Percentiles rank a stretch among this genome's conserved stretches.
Conservation (phyloP, 2,797 vertebrate genomes). For the Sylvia borin region DNA sequence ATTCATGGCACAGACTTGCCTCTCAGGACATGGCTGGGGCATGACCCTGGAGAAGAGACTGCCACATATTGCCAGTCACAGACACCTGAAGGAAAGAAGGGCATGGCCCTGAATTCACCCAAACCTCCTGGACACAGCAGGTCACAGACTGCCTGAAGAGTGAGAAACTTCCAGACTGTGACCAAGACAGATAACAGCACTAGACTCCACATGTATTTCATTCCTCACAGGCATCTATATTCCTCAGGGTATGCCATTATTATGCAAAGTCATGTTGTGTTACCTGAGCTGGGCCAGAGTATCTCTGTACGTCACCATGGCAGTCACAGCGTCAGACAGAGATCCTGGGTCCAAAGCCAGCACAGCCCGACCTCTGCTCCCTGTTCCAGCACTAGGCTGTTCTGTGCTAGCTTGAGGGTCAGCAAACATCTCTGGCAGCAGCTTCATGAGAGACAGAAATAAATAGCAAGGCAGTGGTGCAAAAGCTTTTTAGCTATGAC, state of each 20-base stretch:
- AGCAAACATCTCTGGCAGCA: not conserved
- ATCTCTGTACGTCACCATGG: not conserved
- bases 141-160: not conserved
- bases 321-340: not conserved
- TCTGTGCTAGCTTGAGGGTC: constrained; percentile 17
- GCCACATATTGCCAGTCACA: not conserved
- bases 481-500: not conserved
- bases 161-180: not conserved
- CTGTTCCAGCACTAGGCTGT: constrained; percentile 5
- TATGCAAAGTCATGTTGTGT: not conserved
- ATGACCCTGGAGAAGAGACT: not conserved
- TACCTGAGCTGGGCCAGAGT: not conserved
- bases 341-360: not conserved
- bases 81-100: not conserved
- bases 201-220: not conserved
- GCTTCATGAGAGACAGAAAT: not conserved
- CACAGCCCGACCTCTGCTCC: not conserved
- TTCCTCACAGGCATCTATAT: too few species aligned
- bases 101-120: not conserved
- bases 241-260: not conserved
- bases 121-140: not conserved
- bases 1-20: not conserved
- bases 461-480: not conserved
- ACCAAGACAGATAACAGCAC: not conserved
- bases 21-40: not conserved